Percentiles rank a stretch among this genome's conserved stretches.
Evolutionary conservation across 2,888 invertebrate genomes (phyloP).

Genomic region (Drosophila colorata): DNA sequence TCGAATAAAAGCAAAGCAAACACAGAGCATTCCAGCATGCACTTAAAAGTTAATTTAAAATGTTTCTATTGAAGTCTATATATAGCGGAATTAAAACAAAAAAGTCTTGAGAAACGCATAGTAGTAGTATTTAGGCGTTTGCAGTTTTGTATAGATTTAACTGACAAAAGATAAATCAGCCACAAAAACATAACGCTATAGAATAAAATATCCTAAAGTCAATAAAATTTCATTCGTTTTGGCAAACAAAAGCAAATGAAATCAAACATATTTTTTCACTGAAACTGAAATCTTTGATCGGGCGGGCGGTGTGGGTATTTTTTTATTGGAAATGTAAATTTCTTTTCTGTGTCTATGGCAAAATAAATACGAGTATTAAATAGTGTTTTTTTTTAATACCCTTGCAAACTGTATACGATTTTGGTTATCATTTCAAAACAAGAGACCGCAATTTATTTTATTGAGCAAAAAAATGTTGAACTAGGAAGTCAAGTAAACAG

Average conservation of each 20-base stretch:
- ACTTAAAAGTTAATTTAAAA: conserved; percentile 26
- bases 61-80: neutral
- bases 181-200: conserved; percentile 12
- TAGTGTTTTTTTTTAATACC: conserved; percentile 12
- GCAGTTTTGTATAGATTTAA: conserved; percentile 12
- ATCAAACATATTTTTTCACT: conserved; percentile 24
- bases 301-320: neutral
- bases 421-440: neutral
- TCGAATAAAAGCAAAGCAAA: conserved; percentile 47
- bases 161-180: conserved; percentile 20
- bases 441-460: neutral
- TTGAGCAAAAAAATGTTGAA: neutral
- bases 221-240: conserved; percentile 23
- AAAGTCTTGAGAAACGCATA: conserved; percentile 9
- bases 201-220: conserved; percentile 33
- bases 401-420: conserved; percentile 1
- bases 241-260: conserved; percentile 41
- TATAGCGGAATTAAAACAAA: conserved; percentile 2
- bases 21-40: conserved; percentile 50
- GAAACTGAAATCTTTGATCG: conserved; percentile 24
- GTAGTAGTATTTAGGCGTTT: conserved; percentile 8
- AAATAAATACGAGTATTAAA: conserved; percentile 17
- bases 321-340: conserved; percentile 38
- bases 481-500: too few species aligned
- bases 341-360: conserved; percentile 4